phyloP scores from a whole-genome alignment of 2,888 invertebrate genomes.

The Heteromurus nitidus region DNA sequence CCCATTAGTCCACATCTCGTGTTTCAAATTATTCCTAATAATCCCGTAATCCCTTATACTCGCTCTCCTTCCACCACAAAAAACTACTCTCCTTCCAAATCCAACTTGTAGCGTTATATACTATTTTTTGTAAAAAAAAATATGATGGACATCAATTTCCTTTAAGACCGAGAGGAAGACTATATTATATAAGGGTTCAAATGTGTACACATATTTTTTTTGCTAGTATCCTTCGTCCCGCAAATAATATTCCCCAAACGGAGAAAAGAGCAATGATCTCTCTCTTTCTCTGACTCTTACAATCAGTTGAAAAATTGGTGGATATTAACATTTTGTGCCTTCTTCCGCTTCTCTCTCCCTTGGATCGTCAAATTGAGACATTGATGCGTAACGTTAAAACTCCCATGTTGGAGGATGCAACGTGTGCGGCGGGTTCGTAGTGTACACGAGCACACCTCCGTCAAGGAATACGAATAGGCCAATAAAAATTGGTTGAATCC shows the following conservation, averaged over 20 bases:
- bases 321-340: slow-evolving; percentile 18
- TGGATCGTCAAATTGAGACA: slow-evolving; percentile 35
- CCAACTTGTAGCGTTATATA: too few species aligned
- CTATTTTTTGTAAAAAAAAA: too few species aligned
- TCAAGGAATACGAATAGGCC: slow-evolving; percentile 4
- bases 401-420: too few species aligned
- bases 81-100: too few species aligned
- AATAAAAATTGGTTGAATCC: slow-evolving; percentile 34
- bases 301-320: slow-evolving; percentile 15
- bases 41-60: background rate
- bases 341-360: background rate
- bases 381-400: slow-evolving; percentile 42
- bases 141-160: too few species aligned
- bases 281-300: background rate
- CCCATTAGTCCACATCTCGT: background rate
- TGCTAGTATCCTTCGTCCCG: background rate
- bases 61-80: too few species aligned
- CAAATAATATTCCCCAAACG: background rate
- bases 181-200: too few species aligned
- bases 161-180: too few species aligned
- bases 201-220: too few species aligned
- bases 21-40: background rate
- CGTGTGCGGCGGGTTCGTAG: too few species aligned
- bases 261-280: background rate
- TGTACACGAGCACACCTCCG: too few species aligned